Conservation (phyloP, 2,113 vertebrate species). For the Nibea coibor region DNA sequence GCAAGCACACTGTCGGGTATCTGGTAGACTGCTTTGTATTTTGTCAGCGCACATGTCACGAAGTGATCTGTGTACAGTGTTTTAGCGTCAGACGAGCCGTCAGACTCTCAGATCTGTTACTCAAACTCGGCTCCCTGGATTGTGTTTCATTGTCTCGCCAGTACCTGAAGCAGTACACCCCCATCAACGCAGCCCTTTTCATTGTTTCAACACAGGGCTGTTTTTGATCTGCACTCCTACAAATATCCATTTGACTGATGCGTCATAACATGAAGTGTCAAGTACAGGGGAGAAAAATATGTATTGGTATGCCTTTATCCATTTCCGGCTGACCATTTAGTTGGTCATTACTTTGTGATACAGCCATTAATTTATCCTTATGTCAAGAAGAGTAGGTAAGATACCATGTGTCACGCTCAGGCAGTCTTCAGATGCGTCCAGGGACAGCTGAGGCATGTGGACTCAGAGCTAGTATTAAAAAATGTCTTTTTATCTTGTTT, state of each 20-base stretch:
- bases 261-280: background rate
- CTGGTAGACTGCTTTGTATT: background rate
- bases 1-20: background rate
- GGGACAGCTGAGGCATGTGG: constrained; percentile 11
- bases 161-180: background rate
- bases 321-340: background rate
- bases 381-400: constrained; percentile 29
- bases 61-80: background rate
- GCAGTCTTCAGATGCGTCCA: constrained; percentile 7
- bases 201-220: background rate
- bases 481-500: no score
- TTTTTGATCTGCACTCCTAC: background rate
- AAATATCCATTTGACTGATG: background rate
- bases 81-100: background rate
- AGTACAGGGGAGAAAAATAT: background rate
- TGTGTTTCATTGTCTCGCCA: background rate
- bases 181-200: background rate
- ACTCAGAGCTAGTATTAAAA: constrained; percentile 11
- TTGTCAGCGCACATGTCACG: no score
- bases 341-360: constrained; percentile 20
- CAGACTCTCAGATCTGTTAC: background rate
- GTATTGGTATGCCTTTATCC: background rate
- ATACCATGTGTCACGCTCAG: constrained; percentile 7
- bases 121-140: background rate
- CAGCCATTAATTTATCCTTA: constrained; percentile 11